These are phyloP conservation scores for Arremon aurantiirostris DNA, from an alignment of 2,797 vertebrate species.

Conservation along the genomic window DNA sequence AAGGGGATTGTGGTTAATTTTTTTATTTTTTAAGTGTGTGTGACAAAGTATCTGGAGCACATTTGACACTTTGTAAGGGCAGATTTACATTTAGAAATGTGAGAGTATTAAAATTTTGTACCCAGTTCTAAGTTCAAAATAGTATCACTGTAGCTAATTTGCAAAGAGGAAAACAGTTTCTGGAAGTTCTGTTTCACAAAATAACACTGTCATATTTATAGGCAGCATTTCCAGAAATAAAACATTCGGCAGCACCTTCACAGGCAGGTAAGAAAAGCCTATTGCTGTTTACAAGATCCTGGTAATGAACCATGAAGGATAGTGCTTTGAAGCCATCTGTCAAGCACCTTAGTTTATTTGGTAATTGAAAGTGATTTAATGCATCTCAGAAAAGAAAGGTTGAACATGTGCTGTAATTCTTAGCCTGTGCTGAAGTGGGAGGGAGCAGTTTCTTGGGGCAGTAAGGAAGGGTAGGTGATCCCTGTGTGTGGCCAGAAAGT, in stretches of 20 bases:
- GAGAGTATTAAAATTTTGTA: not conserved
- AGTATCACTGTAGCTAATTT: not conserved
- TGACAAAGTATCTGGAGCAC: not conserved
- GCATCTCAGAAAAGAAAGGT: not conserved
- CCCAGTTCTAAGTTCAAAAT: not conserved
- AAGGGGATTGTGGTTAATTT: not conserved
- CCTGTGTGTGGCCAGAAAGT: not conserved
- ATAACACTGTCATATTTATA: not conserved
- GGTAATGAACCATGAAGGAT: conserved; percentile 32
- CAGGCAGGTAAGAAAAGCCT: conserved; percentile 23
- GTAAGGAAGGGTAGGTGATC: accelerated
- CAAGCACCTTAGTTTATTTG: not conserved
- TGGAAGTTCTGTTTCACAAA: not conserved
- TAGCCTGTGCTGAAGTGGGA: not conserved
- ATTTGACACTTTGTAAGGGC: not conserved
- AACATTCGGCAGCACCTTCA: not conserved
- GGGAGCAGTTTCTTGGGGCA: not conserved
- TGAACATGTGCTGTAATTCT: not conserved
- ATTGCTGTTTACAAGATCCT: conserved; percentile 21
- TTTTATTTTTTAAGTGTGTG: not conserved
- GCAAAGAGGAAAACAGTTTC: not conserved
- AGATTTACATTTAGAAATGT: not conserved
- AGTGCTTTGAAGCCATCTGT: conserved; percentile 34
- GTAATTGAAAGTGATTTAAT: conserved; percentile 24
- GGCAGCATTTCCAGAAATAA: not conserved